Evolutionary conservation across 2,113 vertebrate genomes (phyloP).

Genomic region (Gymnobelideus leadbeateri): DNA sequence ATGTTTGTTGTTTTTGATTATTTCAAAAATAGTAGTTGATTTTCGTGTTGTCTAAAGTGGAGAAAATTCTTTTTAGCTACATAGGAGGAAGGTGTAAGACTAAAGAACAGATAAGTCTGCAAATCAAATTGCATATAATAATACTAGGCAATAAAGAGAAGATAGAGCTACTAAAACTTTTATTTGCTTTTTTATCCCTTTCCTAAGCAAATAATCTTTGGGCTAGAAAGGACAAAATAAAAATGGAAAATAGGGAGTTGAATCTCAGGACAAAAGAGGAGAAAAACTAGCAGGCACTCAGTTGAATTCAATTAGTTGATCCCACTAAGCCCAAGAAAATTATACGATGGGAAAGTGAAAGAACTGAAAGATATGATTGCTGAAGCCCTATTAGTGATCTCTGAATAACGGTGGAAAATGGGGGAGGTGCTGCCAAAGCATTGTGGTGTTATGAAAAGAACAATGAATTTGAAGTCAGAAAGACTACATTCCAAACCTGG

Average conservation of each 20-base stretch:
- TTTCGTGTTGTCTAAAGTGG: background rate
- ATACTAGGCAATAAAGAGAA: background rate
- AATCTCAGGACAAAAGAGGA: background rate
- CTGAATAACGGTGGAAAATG: background rate
- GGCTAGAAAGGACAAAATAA: background rate
- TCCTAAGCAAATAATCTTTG: background rate
- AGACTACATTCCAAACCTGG: background rate
- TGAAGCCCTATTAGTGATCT: background rate
- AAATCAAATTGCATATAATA: too few relatives aligned
- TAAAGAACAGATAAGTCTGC: too few relatives aligned
- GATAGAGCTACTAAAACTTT: background rate
- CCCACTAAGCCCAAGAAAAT: background rate
- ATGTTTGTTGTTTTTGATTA: background rate
- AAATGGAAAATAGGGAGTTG: background rate
- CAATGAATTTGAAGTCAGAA: background rate
- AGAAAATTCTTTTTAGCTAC: background rate
- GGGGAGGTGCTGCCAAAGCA: background rate
- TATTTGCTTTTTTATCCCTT: background rate
- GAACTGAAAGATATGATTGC: background rate
- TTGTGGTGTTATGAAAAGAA: background rate
- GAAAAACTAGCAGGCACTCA: background rate
- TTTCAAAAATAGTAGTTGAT: too few relatives aligned
- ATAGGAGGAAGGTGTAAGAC: background rate
- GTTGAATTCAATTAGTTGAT: background rate
- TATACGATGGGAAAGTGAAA: background rate